Percentiles rank a stretch among this genome's conserved stretches.
Conservation (phyloP, 2,113 vertebrate species). For the Lepisosteus osseus region DNA sequence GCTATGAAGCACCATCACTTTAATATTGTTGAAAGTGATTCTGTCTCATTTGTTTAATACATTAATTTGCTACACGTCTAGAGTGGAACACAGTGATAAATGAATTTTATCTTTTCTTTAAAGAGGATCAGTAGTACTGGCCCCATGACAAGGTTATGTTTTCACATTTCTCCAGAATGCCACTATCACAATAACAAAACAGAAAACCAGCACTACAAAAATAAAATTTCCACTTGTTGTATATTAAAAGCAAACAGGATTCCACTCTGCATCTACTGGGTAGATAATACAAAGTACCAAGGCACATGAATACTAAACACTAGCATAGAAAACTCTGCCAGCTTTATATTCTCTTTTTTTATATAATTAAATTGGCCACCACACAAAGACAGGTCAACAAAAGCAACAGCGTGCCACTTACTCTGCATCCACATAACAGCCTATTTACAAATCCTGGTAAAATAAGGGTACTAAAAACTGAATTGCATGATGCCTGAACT, state of each 20-base stretch:
- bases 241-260: slow-evolving; percentile 45
- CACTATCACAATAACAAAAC: slow-evolving; percentile 37
- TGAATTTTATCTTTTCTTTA: slow-evolving; percentile 17
- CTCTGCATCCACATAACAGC: slow-evolving; percentile 39
- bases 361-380: slow-evolving; percentile 60
- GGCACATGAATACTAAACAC: slow-evolving; percentile 73
- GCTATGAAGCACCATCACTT: slow-evolving; percentile 43
- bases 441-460: no score
- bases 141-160: slow-evolving; percentile 49
- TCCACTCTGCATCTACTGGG: slow-evolving; percentile 57
- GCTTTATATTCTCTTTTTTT: slow-evolving; percentile 51
- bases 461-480: no score
- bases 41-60: slow-evolving; percentile 40
- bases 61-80: slow-evolving; percentile 65
- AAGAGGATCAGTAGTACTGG: slow-evolving; percentile 58
- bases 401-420: slow-evolving; percentile 38
- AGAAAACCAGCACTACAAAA: slow-evolving; percentile 43
- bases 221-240: slow-evolving; percentile 32
- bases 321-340: slow-evolving; percentile 53
- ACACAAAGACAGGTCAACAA: slow-evolving; percentile 41
- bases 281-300: slow-evolving; percentile 83
- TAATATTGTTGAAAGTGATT: slow-evolving; percentile 46
- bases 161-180: slow-evolving; percentile 47
- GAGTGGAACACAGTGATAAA: slow-evolving; percentile 44
- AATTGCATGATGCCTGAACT: no score